These are phyloP conservation scores for Syngnathus typhle DNA, from an alignment of 2,113 vertebrate genomes.

Conservation along the genomic window DNA sequence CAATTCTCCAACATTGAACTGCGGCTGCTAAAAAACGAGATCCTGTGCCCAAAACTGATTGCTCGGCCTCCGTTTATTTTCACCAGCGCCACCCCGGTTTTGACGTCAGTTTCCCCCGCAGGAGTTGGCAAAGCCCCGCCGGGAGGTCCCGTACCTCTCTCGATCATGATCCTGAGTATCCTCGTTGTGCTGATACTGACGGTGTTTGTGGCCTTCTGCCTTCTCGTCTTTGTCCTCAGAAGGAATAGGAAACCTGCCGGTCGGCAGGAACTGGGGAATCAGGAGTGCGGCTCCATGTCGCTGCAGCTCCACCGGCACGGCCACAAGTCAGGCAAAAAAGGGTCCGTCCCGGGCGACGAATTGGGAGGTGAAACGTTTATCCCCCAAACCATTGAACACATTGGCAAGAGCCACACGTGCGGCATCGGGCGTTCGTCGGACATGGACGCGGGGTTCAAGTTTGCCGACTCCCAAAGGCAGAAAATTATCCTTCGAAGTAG, in stretches of 20 bases:
- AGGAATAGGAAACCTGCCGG: conserved; percentile 88
- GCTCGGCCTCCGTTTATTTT: conserved; percentile 82
- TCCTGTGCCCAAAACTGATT: conserved; percentile 89
- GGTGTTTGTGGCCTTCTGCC: conserved; percentile 96
- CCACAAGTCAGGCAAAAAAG: conserved; percentile 83
- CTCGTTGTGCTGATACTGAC: conserved; percentile 95
- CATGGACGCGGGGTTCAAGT: conserved; percentile 84
- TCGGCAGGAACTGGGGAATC: conserved; percentile 85
- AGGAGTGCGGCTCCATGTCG: conserved; percentile 88
- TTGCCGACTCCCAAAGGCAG: conserved; percentile 86
- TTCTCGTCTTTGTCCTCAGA: conserved; percentile 91
- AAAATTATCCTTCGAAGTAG: conserved; percentile 85
- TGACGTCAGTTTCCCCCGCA: conserved; percentile 77
- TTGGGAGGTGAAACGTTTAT: conserved; percentile 89
- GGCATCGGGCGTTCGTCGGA: conserved; percentile 78
- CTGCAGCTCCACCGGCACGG: conserved; percentile 85
- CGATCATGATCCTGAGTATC: conserved; percentile 95
- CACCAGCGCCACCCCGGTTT: conserved; percentile 76
- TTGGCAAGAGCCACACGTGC: conserved; percentile 93
- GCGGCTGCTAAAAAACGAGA: conserved; percentile 90
- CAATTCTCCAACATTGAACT: conserved; percentile 94
- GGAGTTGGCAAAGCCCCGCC: conserved; percentile 86
- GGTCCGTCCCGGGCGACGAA: conserved; percentile 69
- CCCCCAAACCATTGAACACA: conserved; percentile 95
- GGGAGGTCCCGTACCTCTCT: conserved; percentile 91